phyloP scores from a whole-genome alignment of 2,113 vertebrate genomes.

The Anarhynchus alexandrinus region DNA sequence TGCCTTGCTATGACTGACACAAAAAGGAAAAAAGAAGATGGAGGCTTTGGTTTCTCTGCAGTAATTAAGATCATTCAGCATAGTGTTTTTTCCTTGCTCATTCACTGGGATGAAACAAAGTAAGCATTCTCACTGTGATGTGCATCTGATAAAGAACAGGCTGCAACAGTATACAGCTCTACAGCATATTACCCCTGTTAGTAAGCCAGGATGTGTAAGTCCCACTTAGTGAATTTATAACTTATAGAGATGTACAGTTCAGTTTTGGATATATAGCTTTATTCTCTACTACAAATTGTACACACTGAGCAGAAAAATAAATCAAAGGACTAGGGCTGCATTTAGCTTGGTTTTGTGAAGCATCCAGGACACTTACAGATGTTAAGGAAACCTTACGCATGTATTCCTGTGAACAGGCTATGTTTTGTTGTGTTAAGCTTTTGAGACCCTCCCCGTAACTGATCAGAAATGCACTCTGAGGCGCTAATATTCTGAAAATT shows the following conservation, averaged over 20 bases:
- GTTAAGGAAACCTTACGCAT: not conserved
- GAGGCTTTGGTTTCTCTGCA: not conserved
- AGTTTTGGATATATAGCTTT: not conserved
- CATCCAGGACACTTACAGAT: not conserved
- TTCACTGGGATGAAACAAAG: not conserved
- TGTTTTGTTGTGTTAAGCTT: not conserved
- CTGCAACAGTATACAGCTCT: not conserved
- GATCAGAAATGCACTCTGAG: not conserved
- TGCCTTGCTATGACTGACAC: not conserved
- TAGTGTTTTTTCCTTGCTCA: not conserved
- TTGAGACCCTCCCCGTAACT: not conserved
- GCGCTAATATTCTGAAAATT: not conserved
- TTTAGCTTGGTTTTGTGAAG: not conserved
- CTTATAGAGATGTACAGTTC: not conserved
- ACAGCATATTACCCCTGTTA: not conserved
- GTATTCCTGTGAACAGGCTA: not conserved
- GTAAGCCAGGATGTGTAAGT: not conserved
- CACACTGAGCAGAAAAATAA: not conserved
- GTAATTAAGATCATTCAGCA: not conserved
- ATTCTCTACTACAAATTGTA: not conserved
- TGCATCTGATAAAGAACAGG: not conserved
- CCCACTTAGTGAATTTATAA: not conserved
- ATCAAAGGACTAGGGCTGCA: not conserved
- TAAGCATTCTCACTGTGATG: not conserved
- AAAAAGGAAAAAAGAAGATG: not conserved